phyloP scores from a whole-genome alignment of 2,113 vertebrate species.

The Hemiscyllium ocellatum region DNA sequence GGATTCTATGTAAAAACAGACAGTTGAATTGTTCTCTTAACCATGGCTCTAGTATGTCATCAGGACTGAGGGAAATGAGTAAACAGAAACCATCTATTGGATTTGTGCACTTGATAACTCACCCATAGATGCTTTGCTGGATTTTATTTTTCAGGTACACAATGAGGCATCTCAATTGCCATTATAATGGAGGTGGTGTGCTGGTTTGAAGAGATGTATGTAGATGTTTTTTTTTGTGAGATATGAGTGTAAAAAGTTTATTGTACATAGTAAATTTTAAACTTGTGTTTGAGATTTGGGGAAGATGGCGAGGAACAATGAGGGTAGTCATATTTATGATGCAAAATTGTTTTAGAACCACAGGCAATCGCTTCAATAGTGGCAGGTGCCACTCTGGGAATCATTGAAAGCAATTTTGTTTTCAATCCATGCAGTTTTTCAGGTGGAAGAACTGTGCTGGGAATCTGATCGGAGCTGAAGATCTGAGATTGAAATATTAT shows the following conservation, averaged over 20 bases:
- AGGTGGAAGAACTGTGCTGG: background rate
- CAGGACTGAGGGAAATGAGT: background rate
- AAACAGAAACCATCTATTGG: background rate
- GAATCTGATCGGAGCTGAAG: background rate
- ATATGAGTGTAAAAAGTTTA: constrained; percentile 1
- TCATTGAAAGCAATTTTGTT: background rate
- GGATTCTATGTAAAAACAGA: background rate
- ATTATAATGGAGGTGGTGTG: background rate
- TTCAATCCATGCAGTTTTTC: background rate
- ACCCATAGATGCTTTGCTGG: background rate
- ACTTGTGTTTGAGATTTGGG: background rate
- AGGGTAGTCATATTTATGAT: background rate
- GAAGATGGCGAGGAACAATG: background rate
- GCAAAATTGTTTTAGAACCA: background rate
- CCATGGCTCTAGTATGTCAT: background rate
- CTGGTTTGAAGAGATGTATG: background rate
- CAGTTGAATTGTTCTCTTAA: background rate
- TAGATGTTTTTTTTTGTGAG: background rate
- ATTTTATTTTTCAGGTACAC: background rate
- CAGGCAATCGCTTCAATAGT: background rate
- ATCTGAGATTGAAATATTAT: background rate
- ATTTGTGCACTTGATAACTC: background rate
- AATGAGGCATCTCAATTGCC: background rate
- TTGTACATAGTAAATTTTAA: constrained; percentile 23
- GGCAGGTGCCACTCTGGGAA: background rate